Percentiles rank a stretch among this genome's conserved stretches.
phyloP scores from a whole-genome alignment of 2,888 invertebrate genomes.

The Loripinus fragilis region DNA sequence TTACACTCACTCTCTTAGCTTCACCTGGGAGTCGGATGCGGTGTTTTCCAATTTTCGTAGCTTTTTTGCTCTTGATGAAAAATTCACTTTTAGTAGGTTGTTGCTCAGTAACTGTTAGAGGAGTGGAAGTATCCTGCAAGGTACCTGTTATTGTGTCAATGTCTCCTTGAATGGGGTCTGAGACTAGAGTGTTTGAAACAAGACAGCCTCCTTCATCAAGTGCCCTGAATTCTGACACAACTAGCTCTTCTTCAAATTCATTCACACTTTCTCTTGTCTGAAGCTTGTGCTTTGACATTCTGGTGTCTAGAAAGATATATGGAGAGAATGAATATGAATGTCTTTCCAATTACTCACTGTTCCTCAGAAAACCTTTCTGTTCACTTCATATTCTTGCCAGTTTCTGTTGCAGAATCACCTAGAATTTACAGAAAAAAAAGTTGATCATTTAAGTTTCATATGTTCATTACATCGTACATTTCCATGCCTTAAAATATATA shows the following conservation, averaged over 20 bases:
- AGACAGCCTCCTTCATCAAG: not conserved
- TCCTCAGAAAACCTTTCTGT: too few relatives aligned
- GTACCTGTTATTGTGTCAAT: not conserved
- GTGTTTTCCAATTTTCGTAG: not conserved
- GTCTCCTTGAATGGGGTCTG: not conserved
- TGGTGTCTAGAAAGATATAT: not conserved
- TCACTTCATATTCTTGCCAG: too few relatives aligned
- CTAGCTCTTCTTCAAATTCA: not conserved
- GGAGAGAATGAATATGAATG: too few relatives aligned
- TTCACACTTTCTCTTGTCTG: not conserved
- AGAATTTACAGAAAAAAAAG: too few relatives aligned
- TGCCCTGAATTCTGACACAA: slow-evolving; percentile 3
- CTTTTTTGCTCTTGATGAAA: not conserved
- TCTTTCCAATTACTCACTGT: too few relatives aligned
- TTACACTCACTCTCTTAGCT: not conserved
- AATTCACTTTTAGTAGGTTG: not conserved
- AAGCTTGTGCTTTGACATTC: slow-evolving; percentile 1
- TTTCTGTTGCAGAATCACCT: too few relatives aligned
- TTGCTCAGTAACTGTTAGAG: not conserved
- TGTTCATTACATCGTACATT: too few relatives aligned
- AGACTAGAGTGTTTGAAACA: not conserved
- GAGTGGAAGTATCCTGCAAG: not conserved
- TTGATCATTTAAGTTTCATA: too few relatives aligned
- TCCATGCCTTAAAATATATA: too few relatives aligned
- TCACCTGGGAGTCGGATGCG: not conserved